phyloP scores from a whole-genome alignment of 2,113 vertebrate species.

The Rhinogobius similis region DNA sequence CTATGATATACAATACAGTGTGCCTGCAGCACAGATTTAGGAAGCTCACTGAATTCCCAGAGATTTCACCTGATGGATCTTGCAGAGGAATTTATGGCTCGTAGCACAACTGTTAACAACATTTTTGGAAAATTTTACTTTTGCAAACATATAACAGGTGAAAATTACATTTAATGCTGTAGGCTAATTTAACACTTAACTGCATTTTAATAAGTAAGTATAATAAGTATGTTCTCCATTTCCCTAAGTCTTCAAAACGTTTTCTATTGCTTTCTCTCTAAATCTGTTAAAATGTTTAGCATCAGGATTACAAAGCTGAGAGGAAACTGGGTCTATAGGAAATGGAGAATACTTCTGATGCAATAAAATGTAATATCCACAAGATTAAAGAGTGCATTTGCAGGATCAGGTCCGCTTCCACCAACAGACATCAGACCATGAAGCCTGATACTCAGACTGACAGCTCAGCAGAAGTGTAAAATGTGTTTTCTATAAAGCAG shows the following conservation, averaged over 20 bases:
- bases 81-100: constrained; percentile 38
- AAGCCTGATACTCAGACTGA: constrained; percentile 33
- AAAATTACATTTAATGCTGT: not conserved
- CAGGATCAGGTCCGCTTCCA: constrained; percentile 26
- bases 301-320: constrained; percentile 20
- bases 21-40: constrained; percentile 45
- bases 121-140: not conserved
- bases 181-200: not conserved
- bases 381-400: constrained; percentile 28
- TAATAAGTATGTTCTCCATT: constrained; percentile 15
- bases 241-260: constrained; percentile 26
- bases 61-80: constrained; percentile 29
- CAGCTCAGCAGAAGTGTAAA: constrained; percentile 44
- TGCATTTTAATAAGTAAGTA: constrained; percentile 9
- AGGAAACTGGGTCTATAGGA: constrained; percentile 25
- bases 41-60: constrained; percentile 22
- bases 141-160: not conserved
- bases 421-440: constrained; percentile 28
- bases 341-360: constrained; percentile 30
- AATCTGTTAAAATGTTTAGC: constrained; percentile 41
- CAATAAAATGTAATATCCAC: constrained; percentile 45
- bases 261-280: constrained; percentile 50
- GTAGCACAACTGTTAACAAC: not conserved
- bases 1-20: constrained; percentile 11
- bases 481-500: constrained; percentile 71